phyloP scores from a whole-genome alignment of 2,888 invertebrate genomes.

The Opisthograptis luteolata region DNA sequence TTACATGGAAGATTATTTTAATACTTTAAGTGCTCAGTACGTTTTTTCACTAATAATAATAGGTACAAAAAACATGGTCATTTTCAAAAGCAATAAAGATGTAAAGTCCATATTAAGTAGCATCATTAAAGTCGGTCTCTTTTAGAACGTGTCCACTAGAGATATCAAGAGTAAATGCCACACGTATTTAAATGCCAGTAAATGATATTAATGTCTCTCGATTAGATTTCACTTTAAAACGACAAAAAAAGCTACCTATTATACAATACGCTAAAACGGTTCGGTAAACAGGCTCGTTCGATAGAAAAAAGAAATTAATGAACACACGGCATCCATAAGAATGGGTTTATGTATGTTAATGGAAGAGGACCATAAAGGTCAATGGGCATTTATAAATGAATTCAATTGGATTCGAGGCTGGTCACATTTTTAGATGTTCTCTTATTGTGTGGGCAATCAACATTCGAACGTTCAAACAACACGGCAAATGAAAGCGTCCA shows the following conservation, averaged over 20 bases:
- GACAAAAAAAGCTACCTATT: slow-evolving; percentile 53
- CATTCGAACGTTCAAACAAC: slow-evolving; percentile 43
- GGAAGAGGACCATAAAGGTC: slow-evolving; percentile 56
- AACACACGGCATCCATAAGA: slow-evolving; percentile 49
- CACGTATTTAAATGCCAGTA: slow-evolving; percentile 60
- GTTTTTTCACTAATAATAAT: slow-evolving; percentile 1
- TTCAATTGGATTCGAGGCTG: slow-evolving; percentile 49
- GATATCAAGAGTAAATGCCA: slow-evolving; percentile 50
- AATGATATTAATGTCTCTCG: slow-evolving; percentile 58
- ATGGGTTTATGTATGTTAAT: slow-evolving; percentile 61
- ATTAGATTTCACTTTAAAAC: slow-evolving; percentile 53
- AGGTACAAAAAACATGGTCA: slow-evolving; percentile 1
- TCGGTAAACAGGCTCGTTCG: slow-evolving; percentile 45
- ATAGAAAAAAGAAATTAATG: slow-evolving; percentile 59
- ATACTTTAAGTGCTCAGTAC: too few relatives aligned
- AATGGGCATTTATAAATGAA: slow-evolving; percentile 54
- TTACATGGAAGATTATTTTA: too few relatives aligned
- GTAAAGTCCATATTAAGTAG: slow-evolving; percentile 33
- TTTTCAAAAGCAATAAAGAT: slow-evolving; percentile 24
- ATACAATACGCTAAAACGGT: slow-evolving; percentile 53
- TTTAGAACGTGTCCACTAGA: slow-evolving; percentile 49
- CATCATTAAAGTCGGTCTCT: slow-evolving; percentile 47
- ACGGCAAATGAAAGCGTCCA: slow-evolving; percentile 48
- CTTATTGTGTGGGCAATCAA: slow-evolving; percentile 48
- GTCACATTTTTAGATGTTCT: slow-evolving; percentile 51